phyloP scores from a whole-genome alignment of 2,888 invertebrate species.

The Tyria jacobaeae region DNA sequence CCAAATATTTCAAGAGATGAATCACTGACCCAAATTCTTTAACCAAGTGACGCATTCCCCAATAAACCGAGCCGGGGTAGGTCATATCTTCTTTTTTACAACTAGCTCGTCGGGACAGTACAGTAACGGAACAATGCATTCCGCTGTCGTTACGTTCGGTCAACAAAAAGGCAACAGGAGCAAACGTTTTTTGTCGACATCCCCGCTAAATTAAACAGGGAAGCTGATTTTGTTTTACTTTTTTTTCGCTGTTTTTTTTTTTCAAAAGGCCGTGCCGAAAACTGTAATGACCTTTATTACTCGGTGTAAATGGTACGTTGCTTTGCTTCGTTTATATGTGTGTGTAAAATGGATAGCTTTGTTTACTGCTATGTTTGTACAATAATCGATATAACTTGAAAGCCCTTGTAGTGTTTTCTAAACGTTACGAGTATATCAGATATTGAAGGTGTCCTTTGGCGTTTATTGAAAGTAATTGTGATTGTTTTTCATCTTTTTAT shows the following conservation, averaged over 20 bases:
- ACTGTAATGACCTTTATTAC: constrained; percentile 50
- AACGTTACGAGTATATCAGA: background rate
- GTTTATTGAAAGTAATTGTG: no score
- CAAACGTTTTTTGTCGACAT: constrained; percentile 80
- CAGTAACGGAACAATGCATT: constrained; percentile 82
- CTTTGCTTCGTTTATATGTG: constrained; percentile 26
- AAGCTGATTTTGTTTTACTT: constrained; percentile 76
- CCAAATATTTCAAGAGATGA: constrained; percentile 48
- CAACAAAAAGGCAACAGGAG: constrained; percentile 78
- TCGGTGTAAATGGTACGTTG: constrained; percentile 31
- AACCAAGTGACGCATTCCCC: constrained; percentile 51
- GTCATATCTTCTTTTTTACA: constrained; percentile 69
- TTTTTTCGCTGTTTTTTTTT: constrained; percentile 62
- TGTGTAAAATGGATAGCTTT: constrained; percentile 19
- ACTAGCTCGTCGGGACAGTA: constrained; percentile 62
- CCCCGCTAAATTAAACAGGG: constrained; percentile 84
- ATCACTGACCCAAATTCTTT: constrained; percentile 63
- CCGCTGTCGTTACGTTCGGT: constrained; percentile 76
- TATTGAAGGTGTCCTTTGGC: background rate
- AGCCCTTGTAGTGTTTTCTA: background rate
- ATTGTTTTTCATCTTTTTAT: no score
- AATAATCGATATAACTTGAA: background rate
- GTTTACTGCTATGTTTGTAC: constrained; percentile 8
- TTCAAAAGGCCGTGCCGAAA: constrained; percentile 58
- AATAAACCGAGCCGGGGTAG: constrained; percentile 68